These are phyloP conservation scores for Schlechtendalia chinensis DNA, from an alignment of 1,140 invertebrate genomes.

Conservation along the genomic window DNA sequence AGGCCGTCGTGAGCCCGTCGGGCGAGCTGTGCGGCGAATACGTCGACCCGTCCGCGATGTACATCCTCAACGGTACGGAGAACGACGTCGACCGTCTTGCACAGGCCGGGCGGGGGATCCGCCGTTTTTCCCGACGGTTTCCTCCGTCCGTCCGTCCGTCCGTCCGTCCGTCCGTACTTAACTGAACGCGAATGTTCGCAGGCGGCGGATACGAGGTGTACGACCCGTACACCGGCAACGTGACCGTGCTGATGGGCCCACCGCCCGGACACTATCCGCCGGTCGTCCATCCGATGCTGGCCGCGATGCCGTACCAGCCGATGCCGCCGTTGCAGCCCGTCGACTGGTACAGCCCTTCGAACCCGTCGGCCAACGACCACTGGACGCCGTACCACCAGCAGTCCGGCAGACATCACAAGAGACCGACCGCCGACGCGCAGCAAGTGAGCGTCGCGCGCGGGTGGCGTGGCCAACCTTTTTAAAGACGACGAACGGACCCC, in stretches of 20 bases:
- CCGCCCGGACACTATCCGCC: constrained; percentile 46
- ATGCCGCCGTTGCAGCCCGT: constrained; percentile 55
- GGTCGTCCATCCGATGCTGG: constrained; percentile 51
- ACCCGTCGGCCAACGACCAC: constrained; percentile 23
- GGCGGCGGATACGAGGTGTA: constrained; percentile 54
- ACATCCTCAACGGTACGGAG: constrained; percentile 12
- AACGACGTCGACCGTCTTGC: too few species aligned
- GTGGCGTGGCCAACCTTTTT: too few species aligned
- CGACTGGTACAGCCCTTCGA: constrained; percentile 55
- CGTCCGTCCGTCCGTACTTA: too few species aligned
- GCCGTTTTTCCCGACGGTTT: too few species aligned
- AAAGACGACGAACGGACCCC: too few species aligned
- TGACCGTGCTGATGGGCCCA: constrained; percentile 53
- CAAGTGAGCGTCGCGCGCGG: constrained; percentile 7
- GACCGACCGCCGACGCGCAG: not conserved
- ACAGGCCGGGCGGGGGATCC: too few species aligned
- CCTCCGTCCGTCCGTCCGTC: too few species aligned
- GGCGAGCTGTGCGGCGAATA: constrained; percentile 25
- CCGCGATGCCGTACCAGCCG: constrained; percentile 54
- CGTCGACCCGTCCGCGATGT: constrained; percentile 22
- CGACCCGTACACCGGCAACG: constrained; percentile 53
- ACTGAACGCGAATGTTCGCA: too few species aligned
- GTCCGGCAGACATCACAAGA: constrained; percentile 11
- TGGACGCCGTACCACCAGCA: constrained; percentile 42
- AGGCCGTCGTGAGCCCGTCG: not conserved